These are phyloP conservation scores for Leucoptera coffeella DNA, from an alignment of 2,888 invertebrate genomes.

Conservation along the genomic window DNA sequence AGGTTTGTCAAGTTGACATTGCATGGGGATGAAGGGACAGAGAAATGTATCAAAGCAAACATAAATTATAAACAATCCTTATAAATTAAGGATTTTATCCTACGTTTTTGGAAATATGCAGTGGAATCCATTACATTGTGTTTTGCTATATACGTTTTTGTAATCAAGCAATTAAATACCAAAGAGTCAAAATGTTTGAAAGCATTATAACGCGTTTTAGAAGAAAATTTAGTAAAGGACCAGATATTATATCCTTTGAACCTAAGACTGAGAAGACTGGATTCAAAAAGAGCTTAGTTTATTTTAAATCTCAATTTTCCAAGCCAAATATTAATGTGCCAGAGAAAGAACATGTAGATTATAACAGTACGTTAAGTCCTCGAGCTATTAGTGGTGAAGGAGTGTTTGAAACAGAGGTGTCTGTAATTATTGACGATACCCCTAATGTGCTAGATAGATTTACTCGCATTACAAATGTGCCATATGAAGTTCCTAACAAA, in stretches of 20 bases:
- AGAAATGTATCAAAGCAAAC: too few species aligned
- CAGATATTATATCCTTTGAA: constrained; percentile 17
- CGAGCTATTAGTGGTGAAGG: constrained; percentile 43
- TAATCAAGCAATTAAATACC: too few species aligned
- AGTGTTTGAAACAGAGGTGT: constrained; percentile 43
- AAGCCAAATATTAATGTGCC: too few species aligned
- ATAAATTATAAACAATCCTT: too few species aligned
- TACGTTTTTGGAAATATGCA: too few species aligned
- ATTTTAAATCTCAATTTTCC: too few species aligned
- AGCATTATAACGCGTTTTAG: constrained; percentile 33
- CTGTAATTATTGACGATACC: constrained; percentile 38
- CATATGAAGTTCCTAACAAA: constrained; percentile 14
- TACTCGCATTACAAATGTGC: constrained; percentile 31
- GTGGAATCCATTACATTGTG: too few species aligned
- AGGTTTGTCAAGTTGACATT: too few species aligned
- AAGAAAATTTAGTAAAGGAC: constrained; percentile 31
- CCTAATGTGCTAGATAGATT: constrained; percentile 43
- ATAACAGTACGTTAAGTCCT: constrained; percentile 44
- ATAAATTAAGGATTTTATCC: too few species aligned
- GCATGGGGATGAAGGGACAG: too few species aligned
- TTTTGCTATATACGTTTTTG: too few species aligned
- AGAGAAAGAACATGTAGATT: constrained; percentile 11
- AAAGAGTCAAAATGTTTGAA: constrained; percentile 44
- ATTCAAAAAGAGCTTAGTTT: constrained; percentile 22
- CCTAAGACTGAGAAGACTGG: constrained; percentile 20